Evolutionary conservation across 2,888 invertebrate species (phyloP).

Genomic region (Nesidiocoris tenuis): DNA sequence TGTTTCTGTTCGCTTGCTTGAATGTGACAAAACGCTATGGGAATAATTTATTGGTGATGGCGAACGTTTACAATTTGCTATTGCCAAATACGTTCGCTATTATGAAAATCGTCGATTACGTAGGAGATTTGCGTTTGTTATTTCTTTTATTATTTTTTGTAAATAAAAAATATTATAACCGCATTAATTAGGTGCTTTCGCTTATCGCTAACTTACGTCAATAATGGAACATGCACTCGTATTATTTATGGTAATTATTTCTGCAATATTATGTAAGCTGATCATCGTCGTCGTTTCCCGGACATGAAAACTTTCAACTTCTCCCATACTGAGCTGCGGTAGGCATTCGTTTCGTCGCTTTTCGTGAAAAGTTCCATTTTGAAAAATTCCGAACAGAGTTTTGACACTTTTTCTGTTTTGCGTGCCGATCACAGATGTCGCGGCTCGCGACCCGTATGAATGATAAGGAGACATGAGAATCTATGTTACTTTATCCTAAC

Average conservation of each 20-base stretch:
- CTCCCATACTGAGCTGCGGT: conserved; percentile 18
- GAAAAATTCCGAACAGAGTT: too few relatives aligned
- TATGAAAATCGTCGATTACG: conserved; percentile 6
- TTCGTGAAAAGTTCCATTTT: conserved; percentile 5
- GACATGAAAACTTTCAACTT: not conserved
- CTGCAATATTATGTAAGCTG: conserved; percentile 29
- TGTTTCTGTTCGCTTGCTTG: conserved; percentile 7
- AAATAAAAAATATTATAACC: conserved; percentile 26
- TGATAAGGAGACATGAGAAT: not conserved
- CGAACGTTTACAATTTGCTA: conserved; percentile 1
- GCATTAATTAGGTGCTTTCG: conserved; percentile 35
- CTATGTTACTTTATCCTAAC: conserved; percentile 21
- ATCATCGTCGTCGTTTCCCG: not conserved
- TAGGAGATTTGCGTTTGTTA: conserved; percentile 26
- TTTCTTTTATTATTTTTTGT: conserved; percentile 16
- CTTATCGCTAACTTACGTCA: conserved; percentile 28
- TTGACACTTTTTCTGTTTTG: too few relatives aligned
- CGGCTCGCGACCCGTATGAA: not conserved
- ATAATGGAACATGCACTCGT: conserved; percentile 25
- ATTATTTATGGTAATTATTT: conserved; percentile 23
- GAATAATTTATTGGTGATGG: not conserved
- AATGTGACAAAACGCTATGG: too few relatives aligned
- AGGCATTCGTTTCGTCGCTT: conserved; percentile 6
- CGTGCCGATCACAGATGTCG: not conserved
- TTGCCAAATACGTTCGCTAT: not conserved